Evolutionary conservation across 2,888 invertebrate genomes (phyloP).

Genomic region (Ochropacha duplaris): DNA sequence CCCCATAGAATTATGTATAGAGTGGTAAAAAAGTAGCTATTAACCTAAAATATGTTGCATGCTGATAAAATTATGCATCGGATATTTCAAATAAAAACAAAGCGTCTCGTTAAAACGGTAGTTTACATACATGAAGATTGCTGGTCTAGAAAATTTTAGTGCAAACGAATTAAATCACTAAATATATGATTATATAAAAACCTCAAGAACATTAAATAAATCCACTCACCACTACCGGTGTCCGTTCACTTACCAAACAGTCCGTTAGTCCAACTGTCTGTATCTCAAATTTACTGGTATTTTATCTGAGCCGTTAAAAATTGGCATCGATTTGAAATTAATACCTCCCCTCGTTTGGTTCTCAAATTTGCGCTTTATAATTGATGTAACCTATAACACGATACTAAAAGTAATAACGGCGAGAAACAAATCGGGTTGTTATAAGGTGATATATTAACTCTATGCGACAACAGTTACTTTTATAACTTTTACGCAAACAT

Average conservation of each 20-base stretch:
- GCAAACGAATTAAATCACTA: background rate
- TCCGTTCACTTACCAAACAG: background rate
- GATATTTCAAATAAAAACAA: background rate
- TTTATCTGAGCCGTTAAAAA: conserved; percentile 1
- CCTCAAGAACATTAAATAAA: background rate
- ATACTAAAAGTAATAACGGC: background rate
- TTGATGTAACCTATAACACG: background rate
- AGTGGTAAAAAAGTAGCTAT: conserved; percentile 31
- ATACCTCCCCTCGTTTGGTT: conserved; percentile 1
- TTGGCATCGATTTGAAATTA: conserved; percentile 1
- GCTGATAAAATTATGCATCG: background rate
- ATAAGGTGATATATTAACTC: background rate
- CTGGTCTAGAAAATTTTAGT: background rate
- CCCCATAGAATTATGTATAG: conserved; percentile 36
- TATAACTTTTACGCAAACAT: background rate
- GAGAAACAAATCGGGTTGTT: background rate
- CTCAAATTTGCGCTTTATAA: conserved; percentile 5
- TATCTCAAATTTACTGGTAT: background rate
- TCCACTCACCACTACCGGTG: background rate
- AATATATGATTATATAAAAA: background rate
- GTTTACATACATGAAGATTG: background rate
- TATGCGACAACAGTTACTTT: background rate
- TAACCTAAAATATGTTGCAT: background rate
- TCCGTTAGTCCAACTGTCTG: background rate
- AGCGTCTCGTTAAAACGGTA: background rate